These are phyloP conservation scores for Pempheris klunzingeri DNA, from an alignment of 2,797 vertebrate species.

Conservation along the genomic window DNA sequence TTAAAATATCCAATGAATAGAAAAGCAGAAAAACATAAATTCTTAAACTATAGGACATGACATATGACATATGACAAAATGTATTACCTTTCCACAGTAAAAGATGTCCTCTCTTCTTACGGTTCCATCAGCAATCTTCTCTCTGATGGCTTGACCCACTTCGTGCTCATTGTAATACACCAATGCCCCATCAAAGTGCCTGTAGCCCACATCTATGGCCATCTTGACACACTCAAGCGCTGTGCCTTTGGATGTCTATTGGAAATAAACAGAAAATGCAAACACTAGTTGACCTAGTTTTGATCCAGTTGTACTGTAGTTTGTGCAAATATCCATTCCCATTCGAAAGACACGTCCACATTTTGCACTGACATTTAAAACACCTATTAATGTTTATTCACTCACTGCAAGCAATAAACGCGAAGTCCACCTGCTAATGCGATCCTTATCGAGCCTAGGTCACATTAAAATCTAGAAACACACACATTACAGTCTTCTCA, in stretches of 20 bases:
- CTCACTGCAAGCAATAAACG: not conserved
- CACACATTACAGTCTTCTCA: constrained; percentile 73
- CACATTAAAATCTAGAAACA: not conserved
- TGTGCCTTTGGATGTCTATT: constrained; percentile 87
- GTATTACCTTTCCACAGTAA: constrained; percentile 94
- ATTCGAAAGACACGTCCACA: not conserved
- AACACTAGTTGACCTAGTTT: not conserved
- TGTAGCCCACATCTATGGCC: constrained; percentile 93
- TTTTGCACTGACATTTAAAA: not conserved
- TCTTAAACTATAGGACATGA: not conserved
- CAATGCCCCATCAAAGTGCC: constrained; percentile 92
- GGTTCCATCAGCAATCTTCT: constrained; percentile 93
- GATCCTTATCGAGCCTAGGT: not conserved
- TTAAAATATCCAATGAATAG: not conserved
- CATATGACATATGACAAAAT: not conserved
- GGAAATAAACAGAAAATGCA: constrained; percentile 23
- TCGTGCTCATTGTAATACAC: constrained; percentile 94
- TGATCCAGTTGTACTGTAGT: not conserved
- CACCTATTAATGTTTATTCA: not conserved
- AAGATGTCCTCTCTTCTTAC: constrained; percentile 93
- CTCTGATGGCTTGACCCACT: constrained; percentile 92
- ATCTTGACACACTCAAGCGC: constrained; percentile 87
- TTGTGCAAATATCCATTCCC: not conserved
- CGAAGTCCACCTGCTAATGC: not conserved
- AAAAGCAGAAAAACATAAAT: not conserved